Base-by-base conservation (phyloP, 2,797 vertebrate species). In the Xyrichtys novacula region DNA sequence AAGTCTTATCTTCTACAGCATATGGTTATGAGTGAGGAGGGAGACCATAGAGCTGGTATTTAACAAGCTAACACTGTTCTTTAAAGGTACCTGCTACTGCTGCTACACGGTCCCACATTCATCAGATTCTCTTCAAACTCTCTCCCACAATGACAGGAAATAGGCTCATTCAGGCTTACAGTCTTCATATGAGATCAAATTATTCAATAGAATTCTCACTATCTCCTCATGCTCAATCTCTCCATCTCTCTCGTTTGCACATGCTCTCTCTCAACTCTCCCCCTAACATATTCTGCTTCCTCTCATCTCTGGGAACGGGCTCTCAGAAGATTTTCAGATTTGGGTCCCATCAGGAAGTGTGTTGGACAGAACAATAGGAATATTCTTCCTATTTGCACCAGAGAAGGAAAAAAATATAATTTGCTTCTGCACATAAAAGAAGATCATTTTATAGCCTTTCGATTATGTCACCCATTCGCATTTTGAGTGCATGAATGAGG, bases 11-110 rank as follows among this genome's bases (percentile, higher is more conserved):
- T 64, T 32, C 15, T 48, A 16, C 22, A 52, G 38, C 34, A 61
- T 76, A 49, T 58, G 52, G 54, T 71, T 71, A 63, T 57, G 71
- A 74, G 57, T 62, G 64, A 74, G 65, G 43, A 61, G 62, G 52
- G 54, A 76, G 56, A 40, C 36, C 38, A 53, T 82, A 72, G 77
- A 81, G 65, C 1, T 0, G 32, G 47, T 46, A 58, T 80, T 70
- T 82, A 79, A 78, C 66, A 64, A 55, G 47, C 16, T 14, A 56
- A 32, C 26, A 11, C 20, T 38, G 49, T 80, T 80, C 64, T 53
- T 76, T 83, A 66, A 74, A 72, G 76, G 73, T 63, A 80, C 83
- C 76, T 84, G 71, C 78, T 71, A 70, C 76, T 84, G 71, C 78
- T 71, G 72, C 74, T 42, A 73, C 74, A 62, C 10, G 71, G 43